Percentiles rank a stretch among this genome's conserved stretches.
Evolutionary conservation across 2,113 vertebrate species (phyloP).

Genomic region (Erythrolamprus reginae): DNA sequence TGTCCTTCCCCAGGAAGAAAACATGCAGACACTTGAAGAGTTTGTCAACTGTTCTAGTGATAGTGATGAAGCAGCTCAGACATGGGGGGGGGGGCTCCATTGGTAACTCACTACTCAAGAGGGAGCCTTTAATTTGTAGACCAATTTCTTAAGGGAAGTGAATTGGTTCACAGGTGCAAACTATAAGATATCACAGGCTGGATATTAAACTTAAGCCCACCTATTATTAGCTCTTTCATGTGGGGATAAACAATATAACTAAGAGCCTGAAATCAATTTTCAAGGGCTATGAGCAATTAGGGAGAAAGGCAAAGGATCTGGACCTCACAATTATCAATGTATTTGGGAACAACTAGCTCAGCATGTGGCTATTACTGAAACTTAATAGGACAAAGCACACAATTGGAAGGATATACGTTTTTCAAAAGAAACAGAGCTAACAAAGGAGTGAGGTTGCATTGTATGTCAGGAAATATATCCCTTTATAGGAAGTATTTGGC

Average conservation of each 20-base stretch:
- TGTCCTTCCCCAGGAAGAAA: not conserved
- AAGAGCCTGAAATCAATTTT: not conserved
- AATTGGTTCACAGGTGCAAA: not conserved
- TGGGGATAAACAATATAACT: not conserved
- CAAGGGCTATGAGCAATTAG: not conserved
- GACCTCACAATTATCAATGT: not conserved
- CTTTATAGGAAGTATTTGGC: not conserved
- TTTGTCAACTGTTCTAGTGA: not conserved
- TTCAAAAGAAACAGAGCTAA: not conserved
- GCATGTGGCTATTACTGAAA: not conserved
- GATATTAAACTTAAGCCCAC: not conserved
- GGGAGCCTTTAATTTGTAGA: not conserved
- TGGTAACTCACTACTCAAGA: not conserved
- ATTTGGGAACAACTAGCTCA: not conserved
- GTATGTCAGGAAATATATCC: no score
- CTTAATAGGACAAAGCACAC: not conserved
- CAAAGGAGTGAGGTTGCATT: no score
- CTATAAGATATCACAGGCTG: not conserved
- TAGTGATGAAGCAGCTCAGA: not conserved
- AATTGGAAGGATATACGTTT: not conserved
- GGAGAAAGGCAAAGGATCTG: no score
- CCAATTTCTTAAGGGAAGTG: not conserved
- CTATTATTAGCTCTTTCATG: not conserved
- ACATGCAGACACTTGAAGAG: not conserved
- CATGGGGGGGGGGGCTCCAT: not conserved